Base-by-base conservation (phyloP, 2,797 vertebrate genomes). In the Sebastes hopkinsi region DNA sequence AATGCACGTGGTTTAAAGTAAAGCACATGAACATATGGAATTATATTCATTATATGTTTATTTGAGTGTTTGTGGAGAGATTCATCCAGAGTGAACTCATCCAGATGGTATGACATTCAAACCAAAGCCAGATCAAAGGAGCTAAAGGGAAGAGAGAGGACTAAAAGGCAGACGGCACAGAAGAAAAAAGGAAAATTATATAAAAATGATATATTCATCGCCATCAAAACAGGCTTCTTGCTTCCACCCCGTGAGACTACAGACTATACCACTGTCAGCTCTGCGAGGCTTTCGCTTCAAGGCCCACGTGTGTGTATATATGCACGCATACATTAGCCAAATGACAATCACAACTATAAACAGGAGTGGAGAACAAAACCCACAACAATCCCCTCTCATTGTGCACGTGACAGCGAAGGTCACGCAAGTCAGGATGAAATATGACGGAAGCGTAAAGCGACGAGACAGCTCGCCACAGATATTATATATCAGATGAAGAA, bases 121-220 rank as follows among this genome's bases (percentile, higher is more conserved):
- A 96, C 94, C 95, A 94, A 95, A 96, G 92, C 87, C 94, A 96
- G 96, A 97, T 97, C 96, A 97, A 97, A 97, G 58, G 93, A 85
- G 87, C 56, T 72, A 69, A 73, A 80, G 38, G 55, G 50, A 82
- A 71, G 34, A 62, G 94, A 95, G 50, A 52, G 92, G 94, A 95
- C 95, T 95, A 86, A 92, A 89, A 93, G 92, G 75, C 94, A 92
- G 84, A 85, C 79, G 76, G 79, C 23, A 30, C 50, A 80, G 62
- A 54, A 55, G 50, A 62, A 94, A 69, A 89, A 92, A 29, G 32
- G 66, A 60, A 77, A 87, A 80, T 58, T 82, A 95, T 87, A 90
- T 81, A 93, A 92, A 95, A 93, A 94, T 96, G 88, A 96, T 95
- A 96, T 96, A 97, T 97, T 97, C 96, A 96, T 96, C 94, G 81